These are phyloP conservation scores for Symphodus melops DNA, from an alignment of 2,113 vertebrate genomes.

Conservation along the genomic window DNA sequence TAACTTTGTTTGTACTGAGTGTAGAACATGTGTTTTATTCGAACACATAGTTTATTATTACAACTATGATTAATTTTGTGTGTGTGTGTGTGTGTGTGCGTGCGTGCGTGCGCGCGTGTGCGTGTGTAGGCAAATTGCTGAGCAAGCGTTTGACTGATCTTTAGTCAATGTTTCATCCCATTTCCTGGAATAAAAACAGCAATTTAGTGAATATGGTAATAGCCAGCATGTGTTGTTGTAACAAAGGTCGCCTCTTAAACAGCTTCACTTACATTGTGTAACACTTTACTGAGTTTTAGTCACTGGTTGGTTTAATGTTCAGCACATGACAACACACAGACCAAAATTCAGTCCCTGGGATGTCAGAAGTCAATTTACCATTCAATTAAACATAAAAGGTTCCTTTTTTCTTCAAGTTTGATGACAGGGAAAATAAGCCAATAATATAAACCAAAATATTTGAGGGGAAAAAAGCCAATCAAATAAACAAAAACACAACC, in stretches of 20 bases:
- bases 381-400: not conserved
- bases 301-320: conserved; percentile 20
- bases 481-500: too few relatives aligned
- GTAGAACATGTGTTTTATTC: not conserved
- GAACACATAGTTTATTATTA: not conserved
- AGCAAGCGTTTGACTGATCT: conserved; percentile 13
- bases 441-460: not conserved
- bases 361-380: not conserved
- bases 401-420: not conserved
- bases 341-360: not conserved
- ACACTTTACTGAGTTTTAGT: conserved; percentile 33
- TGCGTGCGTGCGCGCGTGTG: not conserved
- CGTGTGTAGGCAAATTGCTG: conserved; percentile 24
- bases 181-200: conserved; percentile 33
- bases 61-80: not conserved
- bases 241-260: conserved; percentile 58
- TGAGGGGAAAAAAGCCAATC: too few relatives aligned
- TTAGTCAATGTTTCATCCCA: conserved; percentile 53
- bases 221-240: not conserved
- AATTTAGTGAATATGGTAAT: conserved; percentile 22
- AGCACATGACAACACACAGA: conserved; percentile 19
- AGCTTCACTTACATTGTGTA: not conserved
- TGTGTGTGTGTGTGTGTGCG: conserved; percentile 22
- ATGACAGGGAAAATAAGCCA: not conserved
- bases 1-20: not conserved